Evolutionary conservation across 1,140 invertebrate genomes (phyloP), one percentile per base, ranked within the genome.

Genomic region (Brachionus paranguensis): DNA sequence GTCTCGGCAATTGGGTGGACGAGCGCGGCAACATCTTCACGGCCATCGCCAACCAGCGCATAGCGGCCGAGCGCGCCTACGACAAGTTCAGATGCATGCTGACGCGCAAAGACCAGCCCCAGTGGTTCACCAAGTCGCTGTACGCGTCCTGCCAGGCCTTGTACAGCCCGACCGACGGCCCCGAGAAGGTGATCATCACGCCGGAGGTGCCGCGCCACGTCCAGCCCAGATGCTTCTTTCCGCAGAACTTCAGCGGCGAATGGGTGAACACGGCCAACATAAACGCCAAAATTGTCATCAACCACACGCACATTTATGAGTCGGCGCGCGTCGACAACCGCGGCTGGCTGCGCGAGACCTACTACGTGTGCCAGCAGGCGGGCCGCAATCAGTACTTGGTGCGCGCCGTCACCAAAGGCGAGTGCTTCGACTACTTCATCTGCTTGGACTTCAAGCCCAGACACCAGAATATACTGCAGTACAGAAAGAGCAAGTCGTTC

Each of bases 361-460:
- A 76, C 37, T 84, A 84, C 47, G 83, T 84, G 12, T 84, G 83
- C 45, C 83, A 84, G 45, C 83, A 84, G 29, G 60, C 68, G 5
- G 47, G 65, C 55, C 83, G 83, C 37, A 72, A 72, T 74, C 83
- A 84, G 64, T 84, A 84, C 41, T 64, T 84, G 20, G 83, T 84
- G 6, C 24, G 60, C 14, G 29, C 83, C 2, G 27, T 84, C 3
- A 84, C 83, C 33, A 76, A 84, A 78, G 83, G 83, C 10, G 83
- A 84, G 47, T 84, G 83, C 41, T 84, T 84, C 33, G 65, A 53
- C 37, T 84, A 84, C 47, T 84, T 68, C 60, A 84, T 84, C n/a
- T 84, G 83, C 20, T 47, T 84, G 14, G 83, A 84, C 60, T 74
- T 84, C 20, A 72, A 74, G 24, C 43, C 45, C 2, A 6, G 83